Percentiles rank a stretch among this genome's conserved stretches.
Evolutionary conservation across 2,113 vertebrate genomes (phyloP).

Genomic region (Raja brachyura): DNA sequence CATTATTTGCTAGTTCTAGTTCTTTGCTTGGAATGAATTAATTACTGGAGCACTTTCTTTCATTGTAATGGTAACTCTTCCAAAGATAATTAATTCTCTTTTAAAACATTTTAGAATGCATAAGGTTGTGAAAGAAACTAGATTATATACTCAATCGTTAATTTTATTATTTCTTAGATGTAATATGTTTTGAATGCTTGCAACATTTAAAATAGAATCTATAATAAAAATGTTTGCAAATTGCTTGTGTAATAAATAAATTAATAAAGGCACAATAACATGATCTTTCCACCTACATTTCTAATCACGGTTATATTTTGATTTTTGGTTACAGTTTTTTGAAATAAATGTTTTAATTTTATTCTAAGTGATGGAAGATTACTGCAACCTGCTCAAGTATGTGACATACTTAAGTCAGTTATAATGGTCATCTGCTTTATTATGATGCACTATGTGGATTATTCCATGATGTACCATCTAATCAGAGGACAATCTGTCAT

Average conservation of each 20-base stretch:
- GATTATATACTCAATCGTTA: neutral
- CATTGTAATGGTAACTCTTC: neutral
- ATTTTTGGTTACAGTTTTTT: neutral
- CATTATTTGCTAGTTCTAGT: neutral
- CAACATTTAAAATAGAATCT: neutral
- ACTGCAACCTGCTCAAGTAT: slow-evolving; percentile 93
- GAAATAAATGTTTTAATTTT: slow-evolving; percentile 40
- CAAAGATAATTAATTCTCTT: neutral
- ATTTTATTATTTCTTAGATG: neutral
- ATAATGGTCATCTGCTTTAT: slow-evolving; percentile 88
- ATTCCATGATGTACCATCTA: slow-evolving; percentile 98
- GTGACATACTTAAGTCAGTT: slow-evolving; percentile 89
- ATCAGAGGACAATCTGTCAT: slow-evolving; percentile 96
- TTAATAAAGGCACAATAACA: neutral
- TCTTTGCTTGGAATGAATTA: neutral
- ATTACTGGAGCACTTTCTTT: neutral
- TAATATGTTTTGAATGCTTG: neutral
- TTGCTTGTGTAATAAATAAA: neutral
- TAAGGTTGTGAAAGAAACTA: neutral
- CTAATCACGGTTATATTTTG: neutral
- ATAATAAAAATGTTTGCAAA: neutral
- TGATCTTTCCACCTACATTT: neutral
- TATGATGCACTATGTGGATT: slow-evolving; percentile 98
- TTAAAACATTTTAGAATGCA: neutral
- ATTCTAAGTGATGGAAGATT: slow-evolving; percentile 75